Evolutionary conservation across 2,888 invertebrate species (phyloP), one percentile per base, ranked within the genome.

Genomic region (Argyresthia goedartella): DNA sequence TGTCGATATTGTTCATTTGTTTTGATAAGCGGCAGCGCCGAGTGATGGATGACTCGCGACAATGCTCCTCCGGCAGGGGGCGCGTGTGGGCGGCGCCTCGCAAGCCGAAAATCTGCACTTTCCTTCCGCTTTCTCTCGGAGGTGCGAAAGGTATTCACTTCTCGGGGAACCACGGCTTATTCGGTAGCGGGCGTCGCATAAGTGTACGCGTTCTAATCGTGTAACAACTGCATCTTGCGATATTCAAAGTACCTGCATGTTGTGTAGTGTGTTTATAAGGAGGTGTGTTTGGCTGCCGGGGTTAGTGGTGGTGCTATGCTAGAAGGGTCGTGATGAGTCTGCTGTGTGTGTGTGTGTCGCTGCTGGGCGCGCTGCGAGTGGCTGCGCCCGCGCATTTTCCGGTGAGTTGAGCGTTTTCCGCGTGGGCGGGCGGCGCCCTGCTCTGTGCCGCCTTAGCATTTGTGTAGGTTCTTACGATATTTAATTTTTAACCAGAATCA

Each of bases 121-220:
- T 85, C 86, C 85, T 85, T 76, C 74, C 71, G 84, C 86, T 86
- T 85, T 86, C 86, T 84, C 86, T 86, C 71, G 67, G 85, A 85
- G 82, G 85, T 85, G 85, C 82, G 81, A 84, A 82, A 78, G 85
- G 82, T 79, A 77, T 77, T 72, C 72, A 71, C 73, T 43, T 36
- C 36, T 25, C 69, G 75, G 78, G 81, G 81, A 80, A 79, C 79
- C 73, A 48, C 47, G 41, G 73, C 78, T 81, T 81, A 80, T 81
- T 85, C 85, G 71, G 85, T 84, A 84, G 82, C 79, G 69, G 76
- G 69, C 81, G 71, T 70, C 76, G 77, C 81, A 77, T 79, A 79
- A 80, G 81, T 77, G 78, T 80, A 77, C 81, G 77, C 82, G 85
- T 73, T 77, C 72, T 80, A 76, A 82, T 78, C 76, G 76, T 65